Evolutionary conservation across 1,140 invertebrate genomes (phyloP).

Genomic region (Formica exsecta): DNA sequence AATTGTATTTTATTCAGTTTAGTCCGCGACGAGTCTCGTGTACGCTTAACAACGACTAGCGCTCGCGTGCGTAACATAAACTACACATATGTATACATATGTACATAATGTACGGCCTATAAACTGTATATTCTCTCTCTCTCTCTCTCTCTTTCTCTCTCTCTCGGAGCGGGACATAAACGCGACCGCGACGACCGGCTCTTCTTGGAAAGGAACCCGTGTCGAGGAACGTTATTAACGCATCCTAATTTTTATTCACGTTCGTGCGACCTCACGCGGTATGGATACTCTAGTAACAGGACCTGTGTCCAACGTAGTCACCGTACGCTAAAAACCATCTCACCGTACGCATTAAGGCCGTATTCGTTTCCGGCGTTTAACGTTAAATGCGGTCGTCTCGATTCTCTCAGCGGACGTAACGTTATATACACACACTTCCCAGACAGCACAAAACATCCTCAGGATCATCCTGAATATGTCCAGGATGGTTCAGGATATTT

Average conservation of each 20-base stretch:
- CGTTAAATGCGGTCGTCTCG: not conserved
- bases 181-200: constrained; percentile 23
- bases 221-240: constrained; percentile 28
- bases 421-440: not conserved
- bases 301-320: not conserved
- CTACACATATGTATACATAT: no score
- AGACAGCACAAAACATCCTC: no score
- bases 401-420: constrained; percentile 5
- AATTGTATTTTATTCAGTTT: constrained; percentile 61
- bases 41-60: no score
- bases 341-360: constrained; percentile 27
- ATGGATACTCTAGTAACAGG: not conserved
- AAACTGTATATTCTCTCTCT: constrained; percentile 19
- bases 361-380: constrained; percentile 6
- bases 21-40: constrained; percentile 19
- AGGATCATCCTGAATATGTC: no score
- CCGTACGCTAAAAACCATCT: constrained; percentile 8
- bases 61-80: not conserved
- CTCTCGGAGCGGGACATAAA: constrained; percentile 33
- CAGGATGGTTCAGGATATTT: no score
- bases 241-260: constrained; percentile 32
- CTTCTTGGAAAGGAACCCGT: constrained; percentile 28
- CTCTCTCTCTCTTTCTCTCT: no score
- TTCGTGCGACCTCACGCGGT: not conserved
- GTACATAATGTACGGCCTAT: constrained; percentile 41